phyloP scores from a whole-genome alignment of 2,797 vertebrate species.

The Dicrostonyx torquatus region DNA sequence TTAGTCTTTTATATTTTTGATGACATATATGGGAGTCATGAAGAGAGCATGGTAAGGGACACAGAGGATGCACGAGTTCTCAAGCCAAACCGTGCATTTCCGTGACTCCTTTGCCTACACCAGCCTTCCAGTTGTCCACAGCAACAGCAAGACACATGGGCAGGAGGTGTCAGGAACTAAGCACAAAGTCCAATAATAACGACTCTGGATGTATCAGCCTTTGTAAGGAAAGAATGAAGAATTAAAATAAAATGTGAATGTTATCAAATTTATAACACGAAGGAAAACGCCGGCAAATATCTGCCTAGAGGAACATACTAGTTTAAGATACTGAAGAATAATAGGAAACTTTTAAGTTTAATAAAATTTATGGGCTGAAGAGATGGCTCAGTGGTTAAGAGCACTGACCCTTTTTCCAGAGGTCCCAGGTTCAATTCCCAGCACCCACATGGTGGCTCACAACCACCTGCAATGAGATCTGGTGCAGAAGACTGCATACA shows the following conservation, averaged over 20 bases:
- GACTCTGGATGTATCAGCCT: background rate
- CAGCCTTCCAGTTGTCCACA: background rate
- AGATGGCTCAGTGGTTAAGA: no score
- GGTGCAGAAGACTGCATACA: no score
- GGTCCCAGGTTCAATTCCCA: no score
- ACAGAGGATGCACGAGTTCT: background rate
- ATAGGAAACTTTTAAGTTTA: background rate
- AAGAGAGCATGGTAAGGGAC: background rate
- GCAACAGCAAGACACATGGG: background rate
- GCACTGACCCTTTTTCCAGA: no score
- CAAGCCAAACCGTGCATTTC: background rate
- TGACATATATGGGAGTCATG: background rate
- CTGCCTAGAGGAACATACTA: background rate
- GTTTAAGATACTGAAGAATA: background rate
- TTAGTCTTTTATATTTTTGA: background rate
- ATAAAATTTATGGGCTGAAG: background rate
- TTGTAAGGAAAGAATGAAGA: background rate
- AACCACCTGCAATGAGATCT: no score
- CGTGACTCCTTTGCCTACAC: background rate
- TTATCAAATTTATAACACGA: background rate
- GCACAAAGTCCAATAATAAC: background rate
- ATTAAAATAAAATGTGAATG: background rate
- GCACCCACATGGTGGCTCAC: no score
- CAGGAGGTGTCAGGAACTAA: background rate
- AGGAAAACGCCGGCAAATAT: background rate